A percentile compares a stretch with the other conserved stretches of the same genome.
These are phyloP conservation scores for Ferdinandea cuprea DNA, from an alignment of 2,888 invertebrate species.

Conservation along the genomic window DNA sequence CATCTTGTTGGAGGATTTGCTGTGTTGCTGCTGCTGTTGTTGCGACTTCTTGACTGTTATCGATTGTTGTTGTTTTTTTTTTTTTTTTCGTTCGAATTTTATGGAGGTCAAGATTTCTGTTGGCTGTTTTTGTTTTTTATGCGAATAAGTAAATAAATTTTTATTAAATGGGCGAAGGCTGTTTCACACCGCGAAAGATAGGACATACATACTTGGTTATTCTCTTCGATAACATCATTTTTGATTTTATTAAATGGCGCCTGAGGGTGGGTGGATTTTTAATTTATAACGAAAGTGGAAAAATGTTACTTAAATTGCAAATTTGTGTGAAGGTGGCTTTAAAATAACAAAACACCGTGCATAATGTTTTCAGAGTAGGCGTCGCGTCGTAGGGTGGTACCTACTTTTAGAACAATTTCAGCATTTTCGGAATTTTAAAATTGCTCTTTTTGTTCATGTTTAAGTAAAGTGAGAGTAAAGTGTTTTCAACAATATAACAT, in stretches of 20 bases:
- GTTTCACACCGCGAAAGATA: background rate
- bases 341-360: background rate
- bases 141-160: conserved; percentile 33
- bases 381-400: background rate
- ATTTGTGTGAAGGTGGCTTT: conserved; percentile 4
- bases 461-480: background rate
- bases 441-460: background rate
- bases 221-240: too few species aligned
- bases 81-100: conserved; percentile 13
- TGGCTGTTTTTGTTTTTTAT: too few species aligned
- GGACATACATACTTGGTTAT: conserved; percentile 5
- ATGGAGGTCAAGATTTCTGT: conserved; percentile 47
- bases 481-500: too few species aligned
- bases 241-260: conserved; percentile 38
- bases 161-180: conserved; percentile 18
- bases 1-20: too few species aligned
- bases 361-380: conserved; percentile 1
- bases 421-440: background rate
- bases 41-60: conserved; percentile 25
- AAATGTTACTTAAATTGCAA: conserved; percentile 24
- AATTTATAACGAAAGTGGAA: background rate
- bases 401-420: background rate
- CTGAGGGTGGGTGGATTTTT: conserved; percentile 3
- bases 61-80: too few species aligned
- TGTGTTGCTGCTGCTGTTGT: background rate